Conservation (phyloP, 2,888 invertebrate species). For the Steinernema carpocapsae region DNA sequence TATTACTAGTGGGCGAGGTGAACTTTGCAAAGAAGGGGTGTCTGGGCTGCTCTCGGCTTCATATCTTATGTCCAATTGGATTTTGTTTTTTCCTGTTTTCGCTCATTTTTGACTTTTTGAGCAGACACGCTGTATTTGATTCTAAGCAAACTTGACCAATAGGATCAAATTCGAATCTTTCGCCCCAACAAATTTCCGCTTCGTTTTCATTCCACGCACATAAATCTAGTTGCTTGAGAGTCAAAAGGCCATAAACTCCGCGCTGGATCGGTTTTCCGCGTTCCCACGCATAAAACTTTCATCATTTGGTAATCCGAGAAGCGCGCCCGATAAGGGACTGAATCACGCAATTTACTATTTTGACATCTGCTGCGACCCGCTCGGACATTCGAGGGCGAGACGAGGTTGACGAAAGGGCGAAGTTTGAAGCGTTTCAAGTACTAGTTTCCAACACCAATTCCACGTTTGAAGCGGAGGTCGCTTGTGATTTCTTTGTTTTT, state of each 20-base stretch:
- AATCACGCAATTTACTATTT: too few species aligned
- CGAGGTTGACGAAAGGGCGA: too few species aligned
- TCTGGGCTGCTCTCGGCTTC: background rate
- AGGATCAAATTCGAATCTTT: background rate
- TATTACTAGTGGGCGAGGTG: background rate
- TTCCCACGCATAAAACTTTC: slow-evolving; percentile 32
- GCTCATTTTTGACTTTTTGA: background rate
- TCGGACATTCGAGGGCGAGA: too few species aligned
- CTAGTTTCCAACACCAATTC: too few species aligned
- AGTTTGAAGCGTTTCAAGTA: too few species aligned
- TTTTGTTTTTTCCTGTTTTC: too few species aligned
- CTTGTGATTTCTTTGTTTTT: background rate
- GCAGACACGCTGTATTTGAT: background rate
- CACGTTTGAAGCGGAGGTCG: background rate
- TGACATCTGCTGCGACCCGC: too few species aligned
- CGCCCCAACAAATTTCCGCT: too few species aligned
- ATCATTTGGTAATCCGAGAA: slow-evolving; percentile 24
- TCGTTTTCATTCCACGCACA: background rate
- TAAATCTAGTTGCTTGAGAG: background rate
- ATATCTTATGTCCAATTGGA: too few species aligned
- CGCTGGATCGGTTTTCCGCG: background rate
- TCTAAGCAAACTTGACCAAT: background rate
- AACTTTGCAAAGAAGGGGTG: background rate
- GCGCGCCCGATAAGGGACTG: background rate
- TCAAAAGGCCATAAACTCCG: background rate